Conservation (phyloP, 2,888 invertebrate species). For the Masnerella sp. region DNA sequence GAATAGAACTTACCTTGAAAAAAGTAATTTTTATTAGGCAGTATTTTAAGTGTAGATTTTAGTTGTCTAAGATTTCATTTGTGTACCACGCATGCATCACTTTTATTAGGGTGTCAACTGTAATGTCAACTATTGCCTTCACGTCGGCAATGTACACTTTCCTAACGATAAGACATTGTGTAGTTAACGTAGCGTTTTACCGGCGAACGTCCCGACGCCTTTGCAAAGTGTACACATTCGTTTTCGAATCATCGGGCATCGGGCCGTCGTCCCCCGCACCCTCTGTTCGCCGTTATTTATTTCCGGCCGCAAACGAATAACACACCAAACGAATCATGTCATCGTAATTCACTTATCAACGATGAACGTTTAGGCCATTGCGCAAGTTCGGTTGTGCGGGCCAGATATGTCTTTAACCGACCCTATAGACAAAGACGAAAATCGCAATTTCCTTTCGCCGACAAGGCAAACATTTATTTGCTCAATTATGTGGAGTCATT, state of each 20-base stretch:
- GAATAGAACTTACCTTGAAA: too few relatives aligned
- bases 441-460: too few relatives aligned
- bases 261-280: conserved; percentile 3
- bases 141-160: conserved; percentile 54
- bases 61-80: too few relatives aligned
- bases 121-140: conserved; percentile 29
- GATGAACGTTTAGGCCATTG: conserved; percentile 47
- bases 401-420: conserved; percentile 12
- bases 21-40: too few relatives aligned
- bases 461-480: too few relatives aligned
- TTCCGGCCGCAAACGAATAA: conserved; percentile 12
- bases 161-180: conserved; percentile 57
- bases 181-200: conserved; percentile 55
- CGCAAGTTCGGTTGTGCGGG: conserved; percentile 40
- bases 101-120: conserved; percentile 4
- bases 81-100: too few relatives aligned
- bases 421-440: conserved; percentile 6
- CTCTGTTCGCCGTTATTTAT: conserved; percentile 9
- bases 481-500: background rate
- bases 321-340: conserved; percentile 11
- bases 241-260: conserved; percentile 22
- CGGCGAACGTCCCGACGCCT: conserved; percentile 42
- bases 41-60: too few relatives aligned
- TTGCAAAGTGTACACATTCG: conserved; percentile 34
- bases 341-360: conserved; percentile 36